Evolutionary conservation across 2,113 vertebrate species (phyloP).

Genomic region (Felis chaus): DNA sequence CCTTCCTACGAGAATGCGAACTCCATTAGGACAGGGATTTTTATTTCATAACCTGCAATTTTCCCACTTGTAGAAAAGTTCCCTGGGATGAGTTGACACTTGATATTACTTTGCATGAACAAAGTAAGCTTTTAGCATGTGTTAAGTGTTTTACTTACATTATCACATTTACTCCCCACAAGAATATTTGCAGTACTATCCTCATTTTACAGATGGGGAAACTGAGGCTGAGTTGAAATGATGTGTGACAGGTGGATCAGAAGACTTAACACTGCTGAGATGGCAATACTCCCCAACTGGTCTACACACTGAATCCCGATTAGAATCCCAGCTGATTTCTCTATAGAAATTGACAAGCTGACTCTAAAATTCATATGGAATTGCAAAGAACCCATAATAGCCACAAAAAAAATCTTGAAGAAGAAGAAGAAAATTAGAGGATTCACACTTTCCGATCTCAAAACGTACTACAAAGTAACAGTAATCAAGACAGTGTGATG

Average conservation of each 20-base stretch:
- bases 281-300: background rate
- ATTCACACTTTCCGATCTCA: background rate
- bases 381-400: background rate
- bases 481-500: background rate
- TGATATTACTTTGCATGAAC: background rate
- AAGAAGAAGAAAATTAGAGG: background rate
- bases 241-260: background rate
- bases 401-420: background rate
- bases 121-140: background rate
- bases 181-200: background rate
- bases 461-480: background rate
- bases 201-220: background rate
- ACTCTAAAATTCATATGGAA: background rate
- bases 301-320: background rate
- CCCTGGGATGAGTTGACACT: background rate
- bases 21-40: background rate
- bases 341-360: background rate
- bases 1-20: background rate
- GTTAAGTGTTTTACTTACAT: background rate
- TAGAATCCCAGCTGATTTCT: background rate
- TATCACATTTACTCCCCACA: background rate
- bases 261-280: background rate
- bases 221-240: background rate
- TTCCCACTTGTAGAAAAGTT: background rate
- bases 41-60: background rate